Base-by-base conservation (phyloP, 1,140 invertebrate genomes). In the Drosophila asahinai region DNA sequence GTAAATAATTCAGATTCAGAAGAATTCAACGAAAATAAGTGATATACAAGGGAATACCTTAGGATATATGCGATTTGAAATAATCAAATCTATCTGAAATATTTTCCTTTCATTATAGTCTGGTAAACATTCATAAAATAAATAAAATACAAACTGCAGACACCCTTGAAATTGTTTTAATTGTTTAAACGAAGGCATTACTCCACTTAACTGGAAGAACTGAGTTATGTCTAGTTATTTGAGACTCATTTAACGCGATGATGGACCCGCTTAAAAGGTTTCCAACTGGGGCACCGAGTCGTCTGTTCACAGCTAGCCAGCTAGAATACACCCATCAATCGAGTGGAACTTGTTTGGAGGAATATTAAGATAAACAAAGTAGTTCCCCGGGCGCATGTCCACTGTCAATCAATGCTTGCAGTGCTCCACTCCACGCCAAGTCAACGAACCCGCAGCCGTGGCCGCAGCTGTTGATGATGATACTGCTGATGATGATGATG, bases 331-430 rank as follows among this genome's bases (percentile, higher is more conserved):
- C 58, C 17, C 60, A 76, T 66, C 67, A 38, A 77, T 76, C 47
- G 54, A 58, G 43, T 61, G 74, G 40, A 77, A 77, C 64, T 68
- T 70, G 75, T 75, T 75, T 77, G 43, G 73, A 70, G 51, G 43
- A 83, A 67, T 74, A 65, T 55, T 67, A 45, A 61, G 64, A 75
- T 62, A 62, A 66, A 77, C 66, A 70, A 67, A 65, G 54, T 75
- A 54, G 74, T 67, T 76, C 71, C 64, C 48, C 49, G 51, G 54
- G 63, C 83, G 76, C 73, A 82, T 86, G 82, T 86, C 82, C 84
- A 89, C 80, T 89, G 83, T 86, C 83, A 86, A 86, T 86, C 83
- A 86, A 86, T 89, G 84, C 77, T 77, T 81, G 83, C 83, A 86
- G 77, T 84, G 78, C 73, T 86, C 80, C 83, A 86, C 80, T 83